These are phyloP conservation scores for Erythrocercus mccallii DNA, from an alignment of 2,113 vertebrate genomes.

Conservation along the genomic window DNA sequence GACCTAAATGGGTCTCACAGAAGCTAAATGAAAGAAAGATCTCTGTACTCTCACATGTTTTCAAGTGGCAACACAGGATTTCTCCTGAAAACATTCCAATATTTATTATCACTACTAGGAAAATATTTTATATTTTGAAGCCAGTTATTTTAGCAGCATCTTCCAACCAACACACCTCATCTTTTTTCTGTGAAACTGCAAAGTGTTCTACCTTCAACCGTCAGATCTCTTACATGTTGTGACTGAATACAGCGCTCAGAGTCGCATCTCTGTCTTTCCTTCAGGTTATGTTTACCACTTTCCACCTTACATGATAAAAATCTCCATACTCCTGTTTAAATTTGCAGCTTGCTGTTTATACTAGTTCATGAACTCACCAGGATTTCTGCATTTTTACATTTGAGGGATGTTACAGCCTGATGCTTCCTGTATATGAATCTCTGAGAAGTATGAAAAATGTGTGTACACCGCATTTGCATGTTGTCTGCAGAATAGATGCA, in stretches of 20 bases:
- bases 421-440: background rate
- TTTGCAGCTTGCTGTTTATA: background rate
- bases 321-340: background rate
- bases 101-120: background rate
- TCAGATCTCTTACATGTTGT: background rate
- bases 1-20: background rate
- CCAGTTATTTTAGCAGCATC: background rate
- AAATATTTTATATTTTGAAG: background rate
- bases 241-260: background rate
- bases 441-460: background rate
- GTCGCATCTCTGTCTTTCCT: background rate
- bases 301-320: background rate
- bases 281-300: background rate
- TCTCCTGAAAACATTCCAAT: background rate
- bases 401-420: background rate
- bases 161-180: background rate
- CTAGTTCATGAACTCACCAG: background rate
- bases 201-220: background rate
- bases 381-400: background rate
- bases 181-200: background rate
- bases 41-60: background rate
- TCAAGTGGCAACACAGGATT: background rate
- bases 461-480: accelerated
- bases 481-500: background rate
- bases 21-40: background rate